Percentiles rank a stretch among this genome's conserved stretches.
Evolutionary conservation across 2,888 invertebrate genomes (phyloP).

Genomic region (Sussaba pulchella): DNA sequence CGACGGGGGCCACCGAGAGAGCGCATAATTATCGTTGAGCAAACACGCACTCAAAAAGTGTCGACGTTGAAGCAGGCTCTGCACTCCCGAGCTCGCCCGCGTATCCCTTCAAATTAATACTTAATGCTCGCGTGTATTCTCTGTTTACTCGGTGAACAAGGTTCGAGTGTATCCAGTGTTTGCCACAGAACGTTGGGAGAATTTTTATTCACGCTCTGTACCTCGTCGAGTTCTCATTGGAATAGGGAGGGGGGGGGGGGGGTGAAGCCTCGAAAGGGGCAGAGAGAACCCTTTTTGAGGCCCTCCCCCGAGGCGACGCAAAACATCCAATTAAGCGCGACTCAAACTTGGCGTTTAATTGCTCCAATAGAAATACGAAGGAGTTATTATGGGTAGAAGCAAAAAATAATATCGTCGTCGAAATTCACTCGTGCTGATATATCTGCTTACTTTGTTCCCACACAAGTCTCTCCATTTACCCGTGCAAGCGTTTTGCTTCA

Average conservation of each 20-base stretch:
- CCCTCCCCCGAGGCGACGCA: slow-evolving; percentile 48
- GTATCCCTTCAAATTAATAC: slow-evolving; percentile 42
- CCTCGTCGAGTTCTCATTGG: slow-evolving; percentile 2
- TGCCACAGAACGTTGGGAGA: slow-evolving; percentile 35
- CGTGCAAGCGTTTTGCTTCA: background rate
- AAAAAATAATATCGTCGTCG: slow-evolving; percentile 22
- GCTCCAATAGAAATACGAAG: slow-evolving; percentile 53
- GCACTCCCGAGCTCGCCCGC: slow-evolving; percentile 6
- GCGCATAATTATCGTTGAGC: slow-evolving; percentile 58
- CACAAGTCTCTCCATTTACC: background rate
- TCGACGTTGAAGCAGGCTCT: slow-evolving; percentile 42
- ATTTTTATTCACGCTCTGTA: slow-evolving; percentile 60
- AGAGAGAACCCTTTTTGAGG: slow-evolving; percentile 35
- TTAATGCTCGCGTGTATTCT: slow-evolving; percentile 42
- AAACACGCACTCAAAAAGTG: slow-evolving; percentile 54
- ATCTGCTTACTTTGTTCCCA: slow-evolving; percentile 3
- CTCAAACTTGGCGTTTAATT: slow-evolving; percentile 63
- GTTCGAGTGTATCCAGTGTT: slow-evolving; percentile 54
- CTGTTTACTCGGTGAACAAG: slow-evolving; percentile 54
- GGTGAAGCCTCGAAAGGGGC: slow-evolving; percentile 23
- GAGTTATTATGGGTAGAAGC: background rate
- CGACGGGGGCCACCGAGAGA: slow-evolving; percentile 9
- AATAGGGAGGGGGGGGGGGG: background rate
- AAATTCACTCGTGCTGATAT: slow-evolving; percentile 29
- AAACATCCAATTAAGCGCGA: slow-evolving; percentile 67